Percentiles rank a stretch among this genome's conserved stretches.
phyloP scores from a whole-genome alignment of 64 coral and sea anemone genomes.

The Pachyseris speciosa region DNA sequence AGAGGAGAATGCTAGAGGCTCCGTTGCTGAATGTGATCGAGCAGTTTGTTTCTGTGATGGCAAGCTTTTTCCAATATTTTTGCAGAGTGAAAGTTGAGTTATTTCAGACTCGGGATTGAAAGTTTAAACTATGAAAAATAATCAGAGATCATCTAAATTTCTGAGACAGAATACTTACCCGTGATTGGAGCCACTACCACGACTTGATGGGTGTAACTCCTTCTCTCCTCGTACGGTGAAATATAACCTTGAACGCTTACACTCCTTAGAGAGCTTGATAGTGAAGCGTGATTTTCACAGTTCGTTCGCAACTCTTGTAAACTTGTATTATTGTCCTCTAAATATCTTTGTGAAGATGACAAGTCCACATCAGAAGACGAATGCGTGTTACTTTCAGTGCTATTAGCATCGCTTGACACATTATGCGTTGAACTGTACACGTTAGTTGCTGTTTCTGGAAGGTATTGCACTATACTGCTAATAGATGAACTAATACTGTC shows the following conservation, averaged over 20 bases:
- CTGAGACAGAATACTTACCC: conserved; percentile 27
- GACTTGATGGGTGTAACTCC: conserved; percentile 80
- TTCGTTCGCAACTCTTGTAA: conserved; percentile 28
- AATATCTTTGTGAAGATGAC: neutral
- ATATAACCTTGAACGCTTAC: conserved; percentile 11
- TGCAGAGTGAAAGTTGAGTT: no score
- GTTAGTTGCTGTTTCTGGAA: neutral
- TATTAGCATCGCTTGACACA: neutral
- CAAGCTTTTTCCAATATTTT: no score
- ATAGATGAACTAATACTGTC: conserved; percentile 38
- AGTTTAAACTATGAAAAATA: no score
- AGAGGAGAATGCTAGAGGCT: no score
- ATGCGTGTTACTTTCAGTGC: neutral
- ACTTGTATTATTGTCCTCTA: neutral
- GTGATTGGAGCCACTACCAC: conserved; percentile 87
- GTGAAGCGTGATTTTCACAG: conserved; percentile 5
- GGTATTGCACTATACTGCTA: conserved; percentile 59
- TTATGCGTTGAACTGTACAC: conserved; percentile 23
- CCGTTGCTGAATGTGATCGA: no score
- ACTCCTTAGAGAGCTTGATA: conserved; percentile 7
- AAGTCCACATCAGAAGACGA: conserved; percentile 25
- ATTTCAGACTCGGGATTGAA: no score
- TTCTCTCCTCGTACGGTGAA: conserved; percentile 46
- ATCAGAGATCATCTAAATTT: no score
- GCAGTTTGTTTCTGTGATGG: no score